These are phyloP conservation scores for Oegoconia quadripuncta DNA, from an alignment of 2,888 invertebrate species.

Conservation along the genomic window DNA sequence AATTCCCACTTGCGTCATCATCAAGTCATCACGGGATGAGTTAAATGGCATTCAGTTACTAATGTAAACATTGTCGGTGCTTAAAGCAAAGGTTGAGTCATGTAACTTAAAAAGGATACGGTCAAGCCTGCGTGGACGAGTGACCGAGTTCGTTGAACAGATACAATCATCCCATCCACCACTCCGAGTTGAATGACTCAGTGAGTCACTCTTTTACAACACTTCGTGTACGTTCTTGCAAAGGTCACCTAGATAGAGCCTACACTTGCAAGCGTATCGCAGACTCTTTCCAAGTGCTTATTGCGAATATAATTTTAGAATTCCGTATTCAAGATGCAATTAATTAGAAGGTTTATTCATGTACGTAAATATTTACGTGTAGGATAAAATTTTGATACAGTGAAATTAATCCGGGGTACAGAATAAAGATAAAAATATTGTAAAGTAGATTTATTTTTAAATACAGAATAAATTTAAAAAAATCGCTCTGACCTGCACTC, in stretches of 20 bases:
- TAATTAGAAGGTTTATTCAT: neutral
- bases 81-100: slow-evolving; percentile 45
- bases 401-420: too few relatives aligned
- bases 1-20: slow-evolving; percentile 25
- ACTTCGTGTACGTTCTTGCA: slow-evolving; percentile 46
- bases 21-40: slow-evolving; percentile 11
- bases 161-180: slow-evolving; percentile 35
- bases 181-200: slow-evolving; percentile 68
- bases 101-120: slow-evolving; percentile 59
- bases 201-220: slow-evolving; percentile 58
- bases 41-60: slow-evolving; percentile 29
- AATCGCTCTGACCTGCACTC: too few relatives aligned
- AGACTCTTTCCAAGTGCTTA: too few relatives aligned
- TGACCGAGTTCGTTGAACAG: slow-evolving; percentile 54
- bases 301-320: too few relatives aligned
- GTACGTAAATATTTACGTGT: too few relatives aligned
- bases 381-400: too few relatives aligned
- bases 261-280: too few relatives aligned
- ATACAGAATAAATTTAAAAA: too few relatives aligned
- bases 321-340: neutral
- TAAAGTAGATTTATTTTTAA: too few relatives aligned
- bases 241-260: slow-evolving; percentile 48
- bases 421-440: too few relatives aligned
- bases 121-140: slow-evolving; percentile 39
- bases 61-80: slow-evolving; percentile 39